Percentiles rank a stretch among this genome's conserved stretches.
phyloP scores from a whole-genome alignment of 1,140 invertebrate genomes.

The Zaprionus inermis region DNA sequence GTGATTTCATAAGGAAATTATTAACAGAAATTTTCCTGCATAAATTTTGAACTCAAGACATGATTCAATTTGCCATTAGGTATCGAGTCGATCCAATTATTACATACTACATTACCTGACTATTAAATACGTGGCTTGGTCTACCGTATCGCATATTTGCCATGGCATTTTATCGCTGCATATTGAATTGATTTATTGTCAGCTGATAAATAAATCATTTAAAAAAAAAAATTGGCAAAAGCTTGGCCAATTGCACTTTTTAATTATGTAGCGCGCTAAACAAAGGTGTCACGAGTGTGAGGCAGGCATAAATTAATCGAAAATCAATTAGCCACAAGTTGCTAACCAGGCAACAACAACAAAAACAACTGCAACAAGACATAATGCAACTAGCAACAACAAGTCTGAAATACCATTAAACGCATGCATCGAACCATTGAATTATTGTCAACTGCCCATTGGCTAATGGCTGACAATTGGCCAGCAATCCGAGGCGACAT shows the following conservation, averaged over 20 bases:
- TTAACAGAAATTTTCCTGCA: too few relatives aligned
- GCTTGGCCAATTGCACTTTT: slow-evolving; percentile 55
- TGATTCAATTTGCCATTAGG: slow-evolving; percentile 4
- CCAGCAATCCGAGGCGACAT: slow-evolving; percentile 50
- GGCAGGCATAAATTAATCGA: slow-evolving; percentile 76
- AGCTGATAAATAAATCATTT: slow-evolving; percentile 70
- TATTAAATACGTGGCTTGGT: neutral
- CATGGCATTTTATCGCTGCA: slow-evolving; percentile 48
- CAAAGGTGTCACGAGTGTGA: slow-evolving; percentile 74
- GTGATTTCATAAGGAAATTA: too few relatives aligned
- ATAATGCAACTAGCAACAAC: slow-evolving; percentile 24
- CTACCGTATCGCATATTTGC: neutral
- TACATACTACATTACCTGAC: neutral
- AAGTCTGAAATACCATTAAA: slow-evolving; percentile 41
- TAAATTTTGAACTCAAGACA: too few relatives aligned
- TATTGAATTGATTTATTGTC: slow-evolving; percentile 71
- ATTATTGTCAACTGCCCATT: slow-evolving; percentile 60
- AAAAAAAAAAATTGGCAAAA: slow-evolving; percentile 40
- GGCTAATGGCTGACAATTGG: slow-evolving; percentile 50
- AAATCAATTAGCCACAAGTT: slow-evolving; percentile 70
- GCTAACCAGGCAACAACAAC: slow-evolving; percentile 7
- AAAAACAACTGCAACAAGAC: neutral
- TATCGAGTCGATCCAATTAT: slow-evolving; percentile 1
- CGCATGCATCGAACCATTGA: slow-evolving; percentile 49
- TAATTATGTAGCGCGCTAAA: slow-evolving; percentile 65